Conservation (phyloP, 2,797 vertebrate species). For the Buceros bicornis region DNA sequence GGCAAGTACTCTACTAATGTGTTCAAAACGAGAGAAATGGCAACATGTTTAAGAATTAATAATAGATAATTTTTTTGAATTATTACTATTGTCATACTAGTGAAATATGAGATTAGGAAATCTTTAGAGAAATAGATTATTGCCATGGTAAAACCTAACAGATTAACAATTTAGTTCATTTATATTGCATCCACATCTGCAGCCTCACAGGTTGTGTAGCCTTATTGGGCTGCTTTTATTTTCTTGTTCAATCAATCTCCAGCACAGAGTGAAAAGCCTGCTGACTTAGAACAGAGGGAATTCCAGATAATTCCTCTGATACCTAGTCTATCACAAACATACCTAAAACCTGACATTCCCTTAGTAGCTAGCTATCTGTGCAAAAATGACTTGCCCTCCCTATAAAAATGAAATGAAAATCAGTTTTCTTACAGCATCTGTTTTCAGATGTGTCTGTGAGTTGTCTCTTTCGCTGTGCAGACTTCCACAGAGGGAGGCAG, state of each 20-base stretch:
- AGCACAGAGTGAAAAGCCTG: constrained; percentile 52
- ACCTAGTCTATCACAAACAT: not conserved
- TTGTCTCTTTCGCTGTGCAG: not conserved
- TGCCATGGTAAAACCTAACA: not conserved
- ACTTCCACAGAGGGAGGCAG: not conserved
- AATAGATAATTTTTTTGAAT: constrained; percentile 21
- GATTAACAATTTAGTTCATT: constrained; percentile 17
- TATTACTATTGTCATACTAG: not conserved
- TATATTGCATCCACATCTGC: constrained; percentile 8
- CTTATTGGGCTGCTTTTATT: constrained; percentile 23
- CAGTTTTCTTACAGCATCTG: not conserved
- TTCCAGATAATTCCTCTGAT: constrained; percentile 26
- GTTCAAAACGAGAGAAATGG: constrained; percentile 40
- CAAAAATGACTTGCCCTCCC: not conserved
- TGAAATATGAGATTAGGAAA: not conserved
- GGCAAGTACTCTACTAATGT: constrained; percentile 10
- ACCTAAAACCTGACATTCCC: not conserved
- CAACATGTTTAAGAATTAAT: not conserved
- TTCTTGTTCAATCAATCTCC: constrained; percentile 62
- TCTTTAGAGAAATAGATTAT: constrained; percentile 51
- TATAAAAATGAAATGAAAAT: constrained; percentile 30
- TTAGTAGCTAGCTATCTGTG: not conserved
- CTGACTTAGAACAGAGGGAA: constrained; percentile 37
- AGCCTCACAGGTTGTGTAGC: constrained; percentile 30
- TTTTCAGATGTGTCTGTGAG: not conserved